Percentiles rank a stretch among this genome's conserved stretches.
Conservation (phyloP, 2,888 invertebrate genomes). For the Phlogophora meticulosa region DNA sequence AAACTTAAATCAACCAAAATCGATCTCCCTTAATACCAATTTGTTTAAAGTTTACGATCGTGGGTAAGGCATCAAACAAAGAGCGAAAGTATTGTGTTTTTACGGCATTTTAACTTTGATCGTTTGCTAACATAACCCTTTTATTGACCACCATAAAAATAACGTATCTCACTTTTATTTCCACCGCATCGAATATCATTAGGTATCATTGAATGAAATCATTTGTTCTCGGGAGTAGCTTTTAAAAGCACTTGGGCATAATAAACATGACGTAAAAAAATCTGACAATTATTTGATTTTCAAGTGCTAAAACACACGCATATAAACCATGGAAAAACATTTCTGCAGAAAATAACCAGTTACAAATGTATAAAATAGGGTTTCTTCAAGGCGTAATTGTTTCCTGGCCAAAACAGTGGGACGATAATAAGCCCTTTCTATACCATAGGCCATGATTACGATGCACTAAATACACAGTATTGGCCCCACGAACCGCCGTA, state of each 20-base stretch:
- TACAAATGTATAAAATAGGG: slow-evolving; percentile 22
- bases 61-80: slow-evolving; percentile 84
- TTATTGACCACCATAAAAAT: slow-evolving; percentile 71
- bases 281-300: background rate
- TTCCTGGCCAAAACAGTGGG: slow-evolving; percentile 47
- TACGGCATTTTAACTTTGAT: slow-evolving; percentile 84
- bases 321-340: background rate
- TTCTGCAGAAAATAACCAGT: slow-evolving; percentile 27
- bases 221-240: slow-evolving; percentile 52
- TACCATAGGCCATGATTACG: slow-evolving; percentile 57
- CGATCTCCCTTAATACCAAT: slow-evolving; percentile 84
- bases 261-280: slow-evolving; percentile 16
- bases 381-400: slow-evolving; percentile 28
- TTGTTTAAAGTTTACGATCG: slow-evolving; percentile 86
- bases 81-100: slow-evolving; percentile 84
- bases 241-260: slow-evolving; percentile 38
- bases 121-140: slow-evolving; percentile 84
- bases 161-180: slow-evolving; percentile 57
- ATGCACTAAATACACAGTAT: slow-evolving; percentile 62
- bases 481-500: slow-evolving; percentile 66
- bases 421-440: slow-evolving; percentile 50
- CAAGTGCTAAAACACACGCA: background rate
- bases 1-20: slow-evolving; percentile 41
- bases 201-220: slow-evolving; percentile 51
- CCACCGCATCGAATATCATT: slow-evolving; percentile 54